Evolutionary conservation across 1,140 invertebrate species (phyloP).

Genomic region (Phymastichus coffea): DNA sequence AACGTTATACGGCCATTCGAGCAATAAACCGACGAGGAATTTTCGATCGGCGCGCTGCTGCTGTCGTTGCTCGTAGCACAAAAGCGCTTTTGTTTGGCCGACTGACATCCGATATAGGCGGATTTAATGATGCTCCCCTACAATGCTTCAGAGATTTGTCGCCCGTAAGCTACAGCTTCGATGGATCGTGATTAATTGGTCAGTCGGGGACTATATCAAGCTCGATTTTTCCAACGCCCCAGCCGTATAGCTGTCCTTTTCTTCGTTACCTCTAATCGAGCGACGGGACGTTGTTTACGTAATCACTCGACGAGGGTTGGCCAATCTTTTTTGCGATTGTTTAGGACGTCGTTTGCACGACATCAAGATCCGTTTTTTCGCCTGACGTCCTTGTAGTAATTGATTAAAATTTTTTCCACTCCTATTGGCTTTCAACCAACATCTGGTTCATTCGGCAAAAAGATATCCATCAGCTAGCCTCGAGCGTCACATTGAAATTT

Average conservation of each 20-base stretch:
- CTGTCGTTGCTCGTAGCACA: too few relatives aligned
- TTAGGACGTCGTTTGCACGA: not conserved
- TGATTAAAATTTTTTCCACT: too few relatives aligned
- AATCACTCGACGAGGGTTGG: not conserved
- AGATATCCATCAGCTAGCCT: too few relatives aligned
- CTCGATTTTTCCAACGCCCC: not conserved
- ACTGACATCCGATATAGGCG: not conserved
- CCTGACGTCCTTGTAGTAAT: too few relatives aligned
- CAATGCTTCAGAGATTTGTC: slow-evolving; percentile 5
- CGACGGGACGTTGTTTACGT: not conserved
- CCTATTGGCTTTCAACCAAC: too few relatives aligned
- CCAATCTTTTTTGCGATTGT: not conserved
- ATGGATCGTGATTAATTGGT: slow-evolving; percentile 10
- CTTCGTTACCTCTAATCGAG: not conserved
- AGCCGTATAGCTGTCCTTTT: too few relatives aligned
- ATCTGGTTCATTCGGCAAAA: too few relatives aligned
- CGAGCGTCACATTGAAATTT: too few relatives aligned
- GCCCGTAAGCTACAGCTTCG: too few relatives aligned
- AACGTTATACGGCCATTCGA: slow-evolving; percentile 28
- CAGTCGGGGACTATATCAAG: slow-evolving; percentile 8
- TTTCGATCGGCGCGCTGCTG: slow-evolving; percentile 5
- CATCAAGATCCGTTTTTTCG: too few relatives aligned
- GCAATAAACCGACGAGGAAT: slow-evolving; percentile 35
- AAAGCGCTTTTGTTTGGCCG: not conserved
- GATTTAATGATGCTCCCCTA: slow-evolving; percentile 18